These are phyloP conservation scores for Oxyura jamaicensis DNA, from an alignment of 2,113 vertebrate species.

Conservation along the genomic window DNA sequence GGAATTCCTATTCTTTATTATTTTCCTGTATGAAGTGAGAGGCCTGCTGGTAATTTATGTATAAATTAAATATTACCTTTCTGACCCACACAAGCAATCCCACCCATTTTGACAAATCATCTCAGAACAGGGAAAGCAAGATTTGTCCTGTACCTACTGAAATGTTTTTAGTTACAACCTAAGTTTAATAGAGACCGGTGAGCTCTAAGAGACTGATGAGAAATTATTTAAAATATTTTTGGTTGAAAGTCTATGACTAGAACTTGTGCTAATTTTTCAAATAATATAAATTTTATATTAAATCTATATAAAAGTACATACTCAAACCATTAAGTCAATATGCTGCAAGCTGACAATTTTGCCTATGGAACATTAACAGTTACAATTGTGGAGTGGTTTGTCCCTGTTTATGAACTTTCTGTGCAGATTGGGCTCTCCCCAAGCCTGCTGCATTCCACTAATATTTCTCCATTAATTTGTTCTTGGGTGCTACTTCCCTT, in stretches of 20 bases:
- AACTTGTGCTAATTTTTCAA: not conserved
- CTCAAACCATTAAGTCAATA: not conserved
- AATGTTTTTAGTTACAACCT: not conserved
- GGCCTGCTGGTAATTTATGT: not conserved
- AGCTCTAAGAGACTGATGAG: not conserved
- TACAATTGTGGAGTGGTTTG: not conserved
- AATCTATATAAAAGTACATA: not conserved
- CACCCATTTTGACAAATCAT: not conserved
- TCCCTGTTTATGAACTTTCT: not conserved
- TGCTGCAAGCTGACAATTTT: not conserved
- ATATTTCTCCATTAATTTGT: not conserved
- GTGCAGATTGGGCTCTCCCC: not conserved
- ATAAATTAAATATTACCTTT: slow-evolving; percentile 4
- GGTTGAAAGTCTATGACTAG: not conserved
- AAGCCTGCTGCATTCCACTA: slow-evolving; percentile 10
- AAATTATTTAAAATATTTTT: not conserved
- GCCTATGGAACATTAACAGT: not conserved
- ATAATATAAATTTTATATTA: not conserved
- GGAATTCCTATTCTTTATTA: not conserved
- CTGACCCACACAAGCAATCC: not conserved
- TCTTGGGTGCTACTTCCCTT: slow-evolving; percentile 3
- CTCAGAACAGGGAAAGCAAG: not conserved
- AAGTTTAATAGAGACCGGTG: not conserved
- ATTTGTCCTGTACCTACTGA: not conserved
- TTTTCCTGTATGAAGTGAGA: not conserved